Conservation (phyloP, 1,140 invertebrate genomes). For the Diuraphis noxia region DNA sequence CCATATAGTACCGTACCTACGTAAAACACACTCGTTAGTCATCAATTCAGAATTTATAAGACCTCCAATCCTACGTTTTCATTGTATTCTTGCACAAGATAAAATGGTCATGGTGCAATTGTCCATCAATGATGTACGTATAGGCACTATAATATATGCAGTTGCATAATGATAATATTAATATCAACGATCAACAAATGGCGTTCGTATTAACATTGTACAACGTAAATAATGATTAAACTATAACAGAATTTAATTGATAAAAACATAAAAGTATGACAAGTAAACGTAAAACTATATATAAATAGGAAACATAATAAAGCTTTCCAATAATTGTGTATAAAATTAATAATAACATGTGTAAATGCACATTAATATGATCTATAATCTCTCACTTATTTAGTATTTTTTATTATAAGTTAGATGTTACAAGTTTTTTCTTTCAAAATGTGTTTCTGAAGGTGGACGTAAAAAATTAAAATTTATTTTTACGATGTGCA, state of each 20-base stretch:
- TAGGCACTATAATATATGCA: slow-evolving; percentile 25
- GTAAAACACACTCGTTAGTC: slow-evolving; percentile 47
- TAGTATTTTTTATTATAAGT: background rate
- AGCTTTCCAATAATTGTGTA: background rate
- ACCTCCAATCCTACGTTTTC: slow-evolving; percentile 49
- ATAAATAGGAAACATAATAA: background rate
- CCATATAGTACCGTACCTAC: slow-evolving; percentile 3
- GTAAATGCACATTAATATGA: background rate
- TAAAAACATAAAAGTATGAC: background rate
- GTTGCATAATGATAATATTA: slow-evolving; percentile 35
- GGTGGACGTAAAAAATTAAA: background rate
- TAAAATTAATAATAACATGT: background rate
- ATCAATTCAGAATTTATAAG: slow-evolving; percentile 44
- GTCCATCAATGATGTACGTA: slow-evolving; percentile 39
- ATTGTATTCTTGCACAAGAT: slow-evolving; percentile 42
- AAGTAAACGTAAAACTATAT: background rate
- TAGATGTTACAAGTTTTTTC: background rate
- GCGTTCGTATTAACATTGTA: background rate
- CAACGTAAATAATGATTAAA: background rate
- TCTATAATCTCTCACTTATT: background rate
- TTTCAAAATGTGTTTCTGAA: background rate
- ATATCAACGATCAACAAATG: background rate
- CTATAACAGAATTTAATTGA: background rate
- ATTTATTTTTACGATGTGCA: background rate
- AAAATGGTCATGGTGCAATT: slow-evolving; percentile 40